Evolutionary conservation across 37 sponge, comb jelly and placozoan species (phyloP).

Genomic region (Petrosia ficiformis): DNA sequence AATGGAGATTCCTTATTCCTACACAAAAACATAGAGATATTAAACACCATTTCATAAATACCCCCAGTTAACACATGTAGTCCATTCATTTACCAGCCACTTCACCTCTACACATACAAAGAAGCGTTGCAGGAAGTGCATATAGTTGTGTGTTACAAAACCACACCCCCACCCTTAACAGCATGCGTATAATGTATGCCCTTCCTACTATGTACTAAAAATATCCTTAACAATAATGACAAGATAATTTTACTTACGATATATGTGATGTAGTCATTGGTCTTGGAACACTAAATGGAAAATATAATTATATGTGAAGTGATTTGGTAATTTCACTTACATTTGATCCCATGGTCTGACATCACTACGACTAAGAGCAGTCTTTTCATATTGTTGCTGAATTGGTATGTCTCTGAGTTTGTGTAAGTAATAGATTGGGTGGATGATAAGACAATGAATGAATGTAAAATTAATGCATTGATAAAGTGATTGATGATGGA

Average conservation of each 20-base stretch:
- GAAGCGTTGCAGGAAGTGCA: too few relatives aligned
- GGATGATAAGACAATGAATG: background rate
- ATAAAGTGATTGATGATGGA: too few relatives aligned
- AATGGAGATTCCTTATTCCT: conserved; percentile 51
- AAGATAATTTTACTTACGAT: conserved; percentile 25
- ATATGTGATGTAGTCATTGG: conserved; percentile 40
- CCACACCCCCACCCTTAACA: too few relatives aligned
- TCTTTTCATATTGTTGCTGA: conserved; percentile 44
- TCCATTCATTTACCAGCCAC: too few relatives aligned
- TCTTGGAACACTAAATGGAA: conserved; percentile 26
- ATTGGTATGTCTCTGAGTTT: conserved; percentile 50
- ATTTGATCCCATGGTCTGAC: conserved; percentile 62
- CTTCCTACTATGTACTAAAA: too few relatives aligned
- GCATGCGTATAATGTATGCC: too few relatives aligned
- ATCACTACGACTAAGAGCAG: conserved; percentile 47
- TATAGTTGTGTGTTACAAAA: too few relatives aligned
- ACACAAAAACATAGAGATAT: background rate
- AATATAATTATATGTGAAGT: background rate
- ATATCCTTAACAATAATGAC: too few relatives aligned
- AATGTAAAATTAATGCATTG: too few relatives aligned
- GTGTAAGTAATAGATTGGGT: too few relatives aligned
- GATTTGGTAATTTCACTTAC: conserved; percentile 25
- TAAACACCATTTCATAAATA: background rate
- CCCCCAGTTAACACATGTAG: too few relatives aligned
- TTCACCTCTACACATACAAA: too few relatives aligned